Evolutionary conservation across 2,113 vertebrate genomes (phyloP).

Genomic region (Miniopterus natalensis): DNA sequence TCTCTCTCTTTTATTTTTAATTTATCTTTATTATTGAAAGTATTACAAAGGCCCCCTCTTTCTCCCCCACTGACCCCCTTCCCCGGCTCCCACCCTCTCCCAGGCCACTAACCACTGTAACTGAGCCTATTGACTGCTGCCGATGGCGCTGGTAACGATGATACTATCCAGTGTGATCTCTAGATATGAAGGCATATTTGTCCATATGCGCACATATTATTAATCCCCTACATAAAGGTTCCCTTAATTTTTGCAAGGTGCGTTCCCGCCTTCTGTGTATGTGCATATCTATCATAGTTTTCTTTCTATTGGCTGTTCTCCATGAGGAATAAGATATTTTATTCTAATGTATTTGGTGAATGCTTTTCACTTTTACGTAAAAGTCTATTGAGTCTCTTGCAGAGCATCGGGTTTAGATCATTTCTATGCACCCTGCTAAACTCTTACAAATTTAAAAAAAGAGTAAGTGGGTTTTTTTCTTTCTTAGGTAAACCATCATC

Average conservation of each 20-base stretch:
- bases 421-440: not conserved
- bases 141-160: fast-evolving
- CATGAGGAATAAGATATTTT: not conserved
- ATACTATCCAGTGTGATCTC: no score
- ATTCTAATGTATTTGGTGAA: not conserved
- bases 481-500: not conserved
- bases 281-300: not conserved
- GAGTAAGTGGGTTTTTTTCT: not conserved
- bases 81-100: no score
- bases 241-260: not conserved
- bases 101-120: not conserved
- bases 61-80: no score
- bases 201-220: fast-evolving
- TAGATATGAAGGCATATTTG: not conserved
- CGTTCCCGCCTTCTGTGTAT: no score
- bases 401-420: not conserved
- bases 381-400: not conserved
- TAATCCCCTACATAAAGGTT: not conserved
- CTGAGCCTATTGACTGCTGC: not conserved
- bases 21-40: no score
- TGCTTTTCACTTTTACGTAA: not conserved
- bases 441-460: not conserved
- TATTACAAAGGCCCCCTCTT: no score
- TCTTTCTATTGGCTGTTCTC: not conserved
- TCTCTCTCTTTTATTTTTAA: no score